Conservation (phyloP, 2,888 invertebrate genomes). For the Mamestra brassicae region DNA sequence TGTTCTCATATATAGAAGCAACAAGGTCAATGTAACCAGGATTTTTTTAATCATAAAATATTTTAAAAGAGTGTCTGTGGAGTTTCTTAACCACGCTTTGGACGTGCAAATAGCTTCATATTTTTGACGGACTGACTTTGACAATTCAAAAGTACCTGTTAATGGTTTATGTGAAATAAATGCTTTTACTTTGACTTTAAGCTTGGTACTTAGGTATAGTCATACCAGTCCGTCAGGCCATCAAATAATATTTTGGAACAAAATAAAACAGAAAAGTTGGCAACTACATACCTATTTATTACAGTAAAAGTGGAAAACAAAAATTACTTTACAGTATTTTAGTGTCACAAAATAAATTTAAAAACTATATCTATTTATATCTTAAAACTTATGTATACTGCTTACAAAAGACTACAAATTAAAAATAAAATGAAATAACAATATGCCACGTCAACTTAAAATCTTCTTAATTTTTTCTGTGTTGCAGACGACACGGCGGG, state of each 20-base stretch:
- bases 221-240: too few species aligned
- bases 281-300: slow-evolving; percentile 34
- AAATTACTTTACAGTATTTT: slow-evolving; percentile 20
- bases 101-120: too few species aligned
- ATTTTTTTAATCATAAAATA: too few species aligned
- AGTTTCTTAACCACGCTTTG: too few species aligned
- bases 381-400: slow-evolving; percentile 52
- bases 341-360: slow-evolving; percentile 30
- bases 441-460: not conserved
- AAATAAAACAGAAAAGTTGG: not conserved
- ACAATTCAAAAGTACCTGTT: too few species aligned
- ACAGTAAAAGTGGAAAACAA: slow-evolving; percentile 18
- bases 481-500: not conserved
- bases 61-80: too few species aligned
- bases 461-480: not conserved
- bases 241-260: not conserved
- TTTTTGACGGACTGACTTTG: too few species aligned
- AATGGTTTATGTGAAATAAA: too few species aligned
- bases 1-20: too few species aligned
- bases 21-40: too few species aligned
- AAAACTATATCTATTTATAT: slow-evolving; percentile 42
- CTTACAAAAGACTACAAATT: slow-evolving; percentile 37
- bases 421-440: not conserved
- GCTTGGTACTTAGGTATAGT: too few species aligned
- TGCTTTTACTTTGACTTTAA: too few species aligned